These are phyloP conservation scores for Pelecanoides urinatrix DNA, from an alignment of 2,113 vertebrate species.

Conservation along the genomic window DNA sequence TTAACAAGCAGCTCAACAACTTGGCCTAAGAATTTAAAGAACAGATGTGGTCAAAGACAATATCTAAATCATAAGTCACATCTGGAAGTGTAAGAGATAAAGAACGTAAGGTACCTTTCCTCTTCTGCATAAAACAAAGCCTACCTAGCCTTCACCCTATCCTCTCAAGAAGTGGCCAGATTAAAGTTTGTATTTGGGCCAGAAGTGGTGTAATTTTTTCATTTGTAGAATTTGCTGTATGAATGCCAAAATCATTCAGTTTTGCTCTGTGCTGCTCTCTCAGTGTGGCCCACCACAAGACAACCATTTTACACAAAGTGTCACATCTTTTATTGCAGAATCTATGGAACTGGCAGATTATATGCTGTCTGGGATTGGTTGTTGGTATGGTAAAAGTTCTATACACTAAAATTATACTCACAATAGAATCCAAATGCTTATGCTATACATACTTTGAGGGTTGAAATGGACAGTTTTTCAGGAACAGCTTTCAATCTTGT, in stretches of 20 bases:
- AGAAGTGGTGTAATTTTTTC: neutral
- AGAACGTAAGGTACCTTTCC: neutral
- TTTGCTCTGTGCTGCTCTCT: neutral
- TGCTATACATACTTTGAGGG: neutral
- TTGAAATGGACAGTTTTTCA: neutral
- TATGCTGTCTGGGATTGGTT: neutral
- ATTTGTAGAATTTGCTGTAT: neutral
- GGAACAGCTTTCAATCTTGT: neutral
- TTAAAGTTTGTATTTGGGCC: neutral
- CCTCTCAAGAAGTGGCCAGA: neutral
- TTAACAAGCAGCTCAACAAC: neutral
- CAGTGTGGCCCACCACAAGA: neutral
- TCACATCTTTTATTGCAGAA: neutral
- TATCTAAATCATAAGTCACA: neutral
- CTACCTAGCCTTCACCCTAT: neutral
- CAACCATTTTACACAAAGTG: neutral
- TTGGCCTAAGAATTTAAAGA: neutral
- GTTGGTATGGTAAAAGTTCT: neutral
- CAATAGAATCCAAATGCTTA: neutral
- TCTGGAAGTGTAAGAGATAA: neutral
- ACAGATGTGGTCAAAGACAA: neutral
- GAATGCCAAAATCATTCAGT: neutral
- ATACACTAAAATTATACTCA: neutral
- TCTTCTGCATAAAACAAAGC: neutral
- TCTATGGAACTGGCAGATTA: neutral